phyloP scores from a whole-genome alignment of 2,888 invertebrate species.

The Lamproptera curius region DNA sequence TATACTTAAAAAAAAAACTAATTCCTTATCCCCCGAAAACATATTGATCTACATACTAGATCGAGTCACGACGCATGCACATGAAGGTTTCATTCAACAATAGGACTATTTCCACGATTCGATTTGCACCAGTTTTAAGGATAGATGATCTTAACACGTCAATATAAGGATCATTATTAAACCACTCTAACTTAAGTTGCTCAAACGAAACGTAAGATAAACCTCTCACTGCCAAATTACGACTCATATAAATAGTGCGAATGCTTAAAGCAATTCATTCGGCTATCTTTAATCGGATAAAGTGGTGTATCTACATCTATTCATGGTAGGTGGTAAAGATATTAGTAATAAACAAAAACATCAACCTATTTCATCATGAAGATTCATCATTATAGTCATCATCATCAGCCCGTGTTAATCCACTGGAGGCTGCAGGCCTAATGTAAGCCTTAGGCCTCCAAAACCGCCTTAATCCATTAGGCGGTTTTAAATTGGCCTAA shows the following conservation, averaged over 20 bases:
- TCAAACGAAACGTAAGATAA: conserved; percentile 26
- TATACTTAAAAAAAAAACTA: not conserved
- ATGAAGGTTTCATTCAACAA: conserved; percentile 3
- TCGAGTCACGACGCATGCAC: not conserved
- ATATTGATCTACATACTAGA: not conserved
- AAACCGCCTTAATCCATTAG: no score
- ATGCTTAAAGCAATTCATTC: conserved; percentile 46
- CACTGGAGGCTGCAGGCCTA: no score
- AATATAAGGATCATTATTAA: not conserved
- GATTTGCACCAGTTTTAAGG: not conserved
- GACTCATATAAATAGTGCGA: conserved; percentile 53
- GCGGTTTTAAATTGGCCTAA: no score
- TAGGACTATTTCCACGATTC: not conserved
- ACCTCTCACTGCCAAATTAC: conserved; percentile 39
- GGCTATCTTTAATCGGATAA: conserved; percentile 29
- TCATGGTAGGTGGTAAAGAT: conserved; percentile 26
- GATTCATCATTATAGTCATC: not conserved
- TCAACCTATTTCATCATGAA: not conserved
- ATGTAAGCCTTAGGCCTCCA: no score
- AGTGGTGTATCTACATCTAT: conserved; percentile 25
- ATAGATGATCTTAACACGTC: not conserved
- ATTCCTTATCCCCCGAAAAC: not conserved
- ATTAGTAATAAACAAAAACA: not conserved
- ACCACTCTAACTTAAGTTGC: not conserved
- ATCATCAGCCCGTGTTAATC: not conserved